Base-by-base conservation (phyloP, 2,888 invertebrate species). In the Zele albiditarsus region DNA sequence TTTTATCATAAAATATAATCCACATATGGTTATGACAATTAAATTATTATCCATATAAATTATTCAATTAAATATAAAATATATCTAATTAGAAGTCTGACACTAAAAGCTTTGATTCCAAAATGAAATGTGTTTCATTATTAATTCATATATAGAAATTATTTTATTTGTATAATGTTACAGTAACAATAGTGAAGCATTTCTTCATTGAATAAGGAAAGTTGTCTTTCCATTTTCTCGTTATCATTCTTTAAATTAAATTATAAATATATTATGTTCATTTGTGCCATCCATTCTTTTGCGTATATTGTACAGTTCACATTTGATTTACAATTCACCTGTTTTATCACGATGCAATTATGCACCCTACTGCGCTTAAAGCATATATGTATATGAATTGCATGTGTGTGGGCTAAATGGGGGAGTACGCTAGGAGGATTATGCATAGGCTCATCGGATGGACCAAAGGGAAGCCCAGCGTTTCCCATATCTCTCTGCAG, bases 281-380 rank as follows among this genome's bases (percentile, higher is more conserved):
- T n/a, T 6, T 27, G 23, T 75, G 78, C 74, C 73, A 80, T 78
- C 38, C 8, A 31, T 57, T 80, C 79, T 31, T 62, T 31, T 14
- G 3, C 16, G 25, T 27, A 27, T n/a, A 62, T 62, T 2, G n/a
- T 1, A 3, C 81, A 84, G 81, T 83, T 82, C 82, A 81, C 84
- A 84, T 85, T 85, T 84, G 85, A 86, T 86, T 86, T 84, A 84
- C 82, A 83, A 83, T 84, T 86, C 84, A 84, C 85, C 86, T 86
- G 85, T 86, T 86, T 86, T 86, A 86, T 86, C 86, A 84, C 82
- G 84, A 86, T 86, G 86, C 86, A 86, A 86, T 86, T 86, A 86
- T 86, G 86, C 86, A 86, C 86, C 86, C 86, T 75, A 81, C 79
- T 79, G 76, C 79, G 78, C 80, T 81, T 78, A 72, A 74, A 58